Conservation (phyloP, 2,888 invertebrate species). For the Pilophorus perplexus region DNA sequence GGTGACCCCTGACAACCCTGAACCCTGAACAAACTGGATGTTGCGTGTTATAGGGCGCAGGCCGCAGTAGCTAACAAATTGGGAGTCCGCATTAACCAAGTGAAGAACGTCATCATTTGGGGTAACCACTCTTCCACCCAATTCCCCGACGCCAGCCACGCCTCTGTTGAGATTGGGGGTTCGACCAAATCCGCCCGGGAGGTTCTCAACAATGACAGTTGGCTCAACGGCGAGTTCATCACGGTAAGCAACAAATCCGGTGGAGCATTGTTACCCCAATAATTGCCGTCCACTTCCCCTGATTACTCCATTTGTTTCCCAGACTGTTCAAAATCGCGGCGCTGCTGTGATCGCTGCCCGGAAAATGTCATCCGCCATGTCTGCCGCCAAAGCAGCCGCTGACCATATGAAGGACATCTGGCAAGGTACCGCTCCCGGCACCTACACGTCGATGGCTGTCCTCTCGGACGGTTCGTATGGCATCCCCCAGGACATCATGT, state of each 20-base stretch:
- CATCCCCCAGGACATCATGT: conserved; percentile 83
- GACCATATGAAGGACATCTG: conserved; percentile 99
- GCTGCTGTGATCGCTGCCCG: conserved; percentile 96
- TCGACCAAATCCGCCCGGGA: conserved; percentile 62
- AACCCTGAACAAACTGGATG: no score
- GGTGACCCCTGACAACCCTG: no score
- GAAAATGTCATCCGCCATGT: conserved; percentile 98
- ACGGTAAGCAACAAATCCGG: conserved; percentile 53
- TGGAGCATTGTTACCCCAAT: no score
- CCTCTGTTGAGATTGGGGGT: conserved; percentile 60
- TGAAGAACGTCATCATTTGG: conserved; percentile 90
- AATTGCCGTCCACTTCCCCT: neutral
- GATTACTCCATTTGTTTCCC: neutral
- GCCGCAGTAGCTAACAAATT: conserved; percentile 74
- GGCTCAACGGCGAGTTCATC: conserved; percentile 78
- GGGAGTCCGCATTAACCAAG: conserved; percentile 62
- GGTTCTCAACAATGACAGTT: conserved; percentile 76
- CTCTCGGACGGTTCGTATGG: conserved; percentile 94
- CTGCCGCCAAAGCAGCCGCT: conserved; percentile 96
- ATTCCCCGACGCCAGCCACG: conserved; percentile 88
- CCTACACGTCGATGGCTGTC: conserved; percentile 95
- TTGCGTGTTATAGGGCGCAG: no score
- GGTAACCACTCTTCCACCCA: conserved; percentile 99
- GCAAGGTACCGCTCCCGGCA: conserved; percentile 72
- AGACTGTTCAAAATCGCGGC: conserved; percentile 94